Conservation (phyloP, 2,797 vertebrate species). For the Hydrophis major region DNA sequence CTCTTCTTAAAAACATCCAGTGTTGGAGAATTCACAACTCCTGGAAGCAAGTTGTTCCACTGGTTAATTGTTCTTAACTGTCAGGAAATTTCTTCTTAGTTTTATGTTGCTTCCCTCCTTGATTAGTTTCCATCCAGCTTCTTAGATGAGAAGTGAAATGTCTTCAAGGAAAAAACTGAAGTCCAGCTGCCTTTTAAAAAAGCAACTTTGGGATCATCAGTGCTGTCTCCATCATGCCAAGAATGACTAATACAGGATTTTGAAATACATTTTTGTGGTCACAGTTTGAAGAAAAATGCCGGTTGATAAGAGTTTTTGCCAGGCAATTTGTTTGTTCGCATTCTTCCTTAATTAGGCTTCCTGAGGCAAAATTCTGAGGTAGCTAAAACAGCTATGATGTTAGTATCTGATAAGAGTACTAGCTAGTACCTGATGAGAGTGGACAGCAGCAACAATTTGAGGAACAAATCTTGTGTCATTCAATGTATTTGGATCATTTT, state of each 20-base stretch:
- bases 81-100: too few species aligned
- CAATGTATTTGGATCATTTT: background rate
- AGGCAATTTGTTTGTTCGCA: background rate
- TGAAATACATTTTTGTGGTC: background rate
- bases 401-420: background rate
- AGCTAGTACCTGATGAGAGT: background rate
- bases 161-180: background rate
- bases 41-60: too few species aligned
- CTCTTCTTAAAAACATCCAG: too few species aligned
- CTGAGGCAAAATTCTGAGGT: background rate
- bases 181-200: background rate
- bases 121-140: too few species aligned
- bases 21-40: too few species aligned
- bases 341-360: background rate
- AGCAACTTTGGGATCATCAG: background rate
- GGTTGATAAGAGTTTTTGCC: background rate
- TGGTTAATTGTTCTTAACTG: too few species aligned
- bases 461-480: background rate
- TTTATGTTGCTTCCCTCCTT: too few species aligned
- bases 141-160: background rate
- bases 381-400: background rate
- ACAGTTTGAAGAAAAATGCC: background rate
- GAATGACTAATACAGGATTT: background rate
- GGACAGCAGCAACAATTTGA: background rate
- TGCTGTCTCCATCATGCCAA: background rate